These are phyloP conservation scores for Chitala chitala DNA, from an alignment of 2,113 vertebrate genomes.

Conservation along the genomic window DNA sequence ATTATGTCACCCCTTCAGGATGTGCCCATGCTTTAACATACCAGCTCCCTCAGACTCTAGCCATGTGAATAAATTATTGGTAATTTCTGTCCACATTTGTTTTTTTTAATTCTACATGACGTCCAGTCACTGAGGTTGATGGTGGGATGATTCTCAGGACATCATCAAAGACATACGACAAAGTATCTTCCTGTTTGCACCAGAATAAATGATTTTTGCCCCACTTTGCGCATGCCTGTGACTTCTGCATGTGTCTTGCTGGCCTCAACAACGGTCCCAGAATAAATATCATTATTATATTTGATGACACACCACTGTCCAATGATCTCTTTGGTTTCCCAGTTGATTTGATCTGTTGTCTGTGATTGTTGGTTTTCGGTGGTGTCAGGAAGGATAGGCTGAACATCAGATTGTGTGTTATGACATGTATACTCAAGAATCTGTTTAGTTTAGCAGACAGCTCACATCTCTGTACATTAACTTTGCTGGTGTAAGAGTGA, in stretches of 20 bases:
- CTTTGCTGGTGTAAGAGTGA: background rate
- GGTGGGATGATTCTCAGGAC: background rate
- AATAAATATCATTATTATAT: background rate
- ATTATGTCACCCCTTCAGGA: background rate
- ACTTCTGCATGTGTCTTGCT: background rate
- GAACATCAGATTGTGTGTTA: background rate
- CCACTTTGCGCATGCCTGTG: background rate
- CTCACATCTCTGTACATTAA: background rate
- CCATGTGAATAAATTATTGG: background rate
- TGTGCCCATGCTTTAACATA: background rate
- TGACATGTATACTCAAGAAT: conserved; percentile 1
- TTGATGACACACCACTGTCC: conserved; percentile 12
- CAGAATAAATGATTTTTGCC: background rate
- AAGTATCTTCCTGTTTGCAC: background rate
- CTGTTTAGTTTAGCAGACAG: conserved; percentile 1
- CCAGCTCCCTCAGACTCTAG: background rate
- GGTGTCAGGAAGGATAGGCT: background rate
- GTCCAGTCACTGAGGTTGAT: background rate
- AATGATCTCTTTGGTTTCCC: background rate
- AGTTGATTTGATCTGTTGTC: background rate
- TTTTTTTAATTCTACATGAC: conserved; percentile 6
- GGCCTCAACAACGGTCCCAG: background rate
- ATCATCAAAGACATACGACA: conserved; percentile 3
- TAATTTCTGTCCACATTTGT: background rate
- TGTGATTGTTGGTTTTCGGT: background rate